Base-by-base conservation (phyloP, 2,797 vertebrate genomes). In the Dryobates pubescens region DNA sequence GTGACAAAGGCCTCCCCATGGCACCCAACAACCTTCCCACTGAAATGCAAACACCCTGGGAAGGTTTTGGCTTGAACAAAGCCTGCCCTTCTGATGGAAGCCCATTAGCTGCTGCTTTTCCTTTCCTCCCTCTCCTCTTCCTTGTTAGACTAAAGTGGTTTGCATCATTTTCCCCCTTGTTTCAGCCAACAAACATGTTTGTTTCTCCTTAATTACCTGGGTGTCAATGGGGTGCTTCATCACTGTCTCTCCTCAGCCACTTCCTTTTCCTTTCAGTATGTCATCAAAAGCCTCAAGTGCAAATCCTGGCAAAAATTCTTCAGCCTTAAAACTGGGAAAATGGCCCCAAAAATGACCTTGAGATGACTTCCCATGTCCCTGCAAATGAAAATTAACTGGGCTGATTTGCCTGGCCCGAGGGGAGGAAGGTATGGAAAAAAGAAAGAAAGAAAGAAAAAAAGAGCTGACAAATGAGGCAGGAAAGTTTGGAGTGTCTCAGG, bases 161-260 rank as follows among this genome's bases (percentile, higher is more conserved):
- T 79, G 75, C 74, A 90, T 96, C 27, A 53, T 86, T 95, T 95
- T 53, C 0, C 63, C 69, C 73, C 84, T 88, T 93, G 84, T 92
- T 96, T 90, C 82, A 91, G 90, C 86, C 84, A 89, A 80, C 74
- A 92, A 92, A 81, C 85, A 78, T 94, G 88, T 95, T 95, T 96
- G 88, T 93, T 93, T 93, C 92, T 93, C 79, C 83, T 95, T 97
- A 93, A 96, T 97, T 96, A 97, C 85, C 89, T 94, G 88, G 91
- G 92, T 96, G 93, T 96, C 94, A 89, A 91, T 92, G 88, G 90
- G 91, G 91, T 94, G 85, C 92, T 96, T 94, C 89, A 93, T 96
- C 95, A 95, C 91, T 96, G 95, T 95, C 94, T 95, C 72, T 91
- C 68, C 82, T 93, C 86, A 89, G 93, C 82, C 17, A 2, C 47